Evolutionary conservation across 1,140 invertebrate genomes (phyloP).

Genomic region (Belonocnema kinseyi): DNA sequence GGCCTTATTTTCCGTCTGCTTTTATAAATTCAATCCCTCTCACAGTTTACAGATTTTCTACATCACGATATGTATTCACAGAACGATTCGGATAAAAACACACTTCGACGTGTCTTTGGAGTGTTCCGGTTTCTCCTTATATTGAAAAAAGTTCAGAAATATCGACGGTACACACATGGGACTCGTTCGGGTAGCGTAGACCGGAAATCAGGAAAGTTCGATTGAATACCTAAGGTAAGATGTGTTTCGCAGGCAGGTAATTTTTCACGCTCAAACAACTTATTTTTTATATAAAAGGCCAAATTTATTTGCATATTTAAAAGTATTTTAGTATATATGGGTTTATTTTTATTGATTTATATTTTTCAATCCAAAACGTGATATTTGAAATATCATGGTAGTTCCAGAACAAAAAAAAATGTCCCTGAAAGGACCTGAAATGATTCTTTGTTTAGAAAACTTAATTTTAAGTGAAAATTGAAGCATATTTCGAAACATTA

Average conservation of each 20-base stretch:
- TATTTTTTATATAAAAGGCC: background rate
- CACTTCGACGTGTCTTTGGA: constrained; percentile 12
- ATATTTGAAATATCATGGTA: no score
- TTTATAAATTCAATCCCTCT: constrained; percentile 20
- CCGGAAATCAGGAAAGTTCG: constrained; percentile 26
- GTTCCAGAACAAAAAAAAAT: no score
- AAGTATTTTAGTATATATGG: no score
- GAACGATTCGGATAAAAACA: constrained; percentile 1
- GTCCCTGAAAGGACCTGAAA: no score
- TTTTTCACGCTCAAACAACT: constrained; percentile 1
- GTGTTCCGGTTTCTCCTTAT: constrained; percentile 23
- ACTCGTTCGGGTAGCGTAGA: constrained; percentile 2
- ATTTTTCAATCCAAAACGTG: no score
- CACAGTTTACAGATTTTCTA: constrained; percentile 23
- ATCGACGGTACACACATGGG: constrained; percentile 3
- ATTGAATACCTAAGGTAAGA: constrained; percentile 4
- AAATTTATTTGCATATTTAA: background rate
- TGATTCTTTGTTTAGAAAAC: no score
- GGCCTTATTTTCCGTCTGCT: background rate
- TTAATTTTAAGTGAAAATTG: no score
- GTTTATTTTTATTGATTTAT: no score
- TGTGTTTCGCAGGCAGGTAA: background rate
- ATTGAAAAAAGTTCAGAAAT: constrained; percentile 19
- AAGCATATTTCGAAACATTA: no score
- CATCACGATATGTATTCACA: background rate